Evolutionary conservation across 2,113 vertebrate species (phyloP).

Genomic region (Brachionichthys hirsutus): DNA sequence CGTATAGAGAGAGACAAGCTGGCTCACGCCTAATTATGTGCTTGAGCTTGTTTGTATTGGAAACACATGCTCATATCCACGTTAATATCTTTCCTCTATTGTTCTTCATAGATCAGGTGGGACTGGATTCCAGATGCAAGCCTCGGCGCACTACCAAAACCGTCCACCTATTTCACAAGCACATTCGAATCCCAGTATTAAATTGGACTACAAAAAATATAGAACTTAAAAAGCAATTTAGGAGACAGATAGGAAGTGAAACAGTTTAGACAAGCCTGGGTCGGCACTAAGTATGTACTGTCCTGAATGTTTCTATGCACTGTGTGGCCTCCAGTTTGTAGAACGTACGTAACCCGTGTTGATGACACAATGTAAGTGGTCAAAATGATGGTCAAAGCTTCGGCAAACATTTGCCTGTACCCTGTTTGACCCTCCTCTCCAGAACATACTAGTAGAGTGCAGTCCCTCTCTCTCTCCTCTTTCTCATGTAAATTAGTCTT

Average conservation of each 20-base stretch:
- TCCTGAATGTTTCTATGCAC: too few species aligned
- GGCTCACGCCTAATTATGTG: too few species aligned
- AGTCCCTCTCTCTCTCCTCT: constrained; percentile 49
- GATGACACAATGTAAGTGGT: constrained; percentile 9
- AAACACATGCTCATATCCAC: neutral
- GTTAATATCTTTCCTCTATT: neutral
- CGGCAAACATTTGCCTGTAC: constrained; percentile 50
- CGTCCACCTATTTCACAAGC: constrained; percentile 33
- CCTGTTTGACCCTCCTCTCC: constrained; percentile 50
- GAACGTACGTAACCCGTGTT: neutral
- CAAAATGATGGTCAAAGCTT: constrained; percentile 47
- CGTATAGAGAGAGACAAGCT: too few species aligned
- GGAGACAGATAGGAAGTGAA: too few species aligned
- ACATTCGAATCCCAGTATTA: neutral
- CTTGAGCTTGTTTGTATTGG: too few species aligned
- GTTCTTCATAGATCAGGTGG: constrained; percentile 25
- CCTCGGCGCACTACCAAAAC: constrained; percentile 57
- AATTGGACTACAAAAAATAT: neutral
- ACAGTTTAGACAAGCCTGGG: too few species aligned
- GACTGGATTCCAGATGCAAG: constrained; percentile 55
- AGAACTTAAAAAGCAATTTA: neutral
- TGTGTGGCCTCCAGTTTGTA: too few species aligned
- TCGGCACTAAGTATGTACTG: too few species aligned
- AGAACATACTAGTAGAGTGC: constrained; percentile 48
- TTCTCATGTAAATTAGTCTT: constrained; percentile 78